phyloP scores from a whole-genome alignment of 2,113 vertebrate genomes.

The Psettodes erumei region DNA sequence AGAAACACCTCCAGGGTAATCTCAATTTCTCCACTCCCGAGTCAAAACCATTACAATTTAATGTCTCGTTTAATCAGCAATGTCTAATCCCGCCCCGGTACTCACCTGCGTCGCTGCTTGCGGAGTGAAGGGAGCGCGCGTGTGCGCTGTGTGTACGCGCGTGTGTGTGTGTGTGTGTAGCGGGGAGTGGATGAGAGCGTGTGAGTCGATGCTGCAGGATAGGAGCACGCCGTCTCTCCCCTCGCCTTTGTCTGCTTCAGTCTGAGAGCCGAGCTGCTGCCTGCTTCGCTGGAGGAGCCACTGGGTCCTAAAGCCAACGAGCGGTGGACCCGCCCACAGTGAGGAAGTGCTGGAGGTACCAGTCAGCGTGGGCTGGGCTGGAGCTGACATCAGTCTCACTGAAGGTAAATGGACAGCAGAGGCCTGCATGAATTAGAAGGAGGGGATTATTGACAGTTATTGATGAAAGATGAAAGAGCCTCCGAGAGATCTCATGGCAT shows the following conservation, averaged over 20 bases:
- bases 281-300: slow-evolving; percentile 60
- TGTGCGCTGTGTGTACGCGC: slow-evolving; percentile 28
- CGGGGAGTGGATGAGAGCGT: slow-evolving; percentile 41
- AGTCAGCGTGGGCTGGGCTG: slow-evolving; percentile 38
- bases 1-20: slow-evolving; percentile 8
- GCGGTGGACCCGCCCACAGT: slow-evolving; percentile 62
- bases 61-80: background rate
- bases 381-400: slow-evolving; percentile 24
- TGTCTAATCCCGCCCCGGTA: slow-evolving; percentile 43
- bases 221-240: slow-evolving; percentile 76
- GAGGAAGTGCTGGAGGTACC: slow-evolving; percentile 24
- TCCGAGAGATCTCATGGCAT: slow-evolving; percentile 1
- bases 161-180: slow-evolving; percentile 43
- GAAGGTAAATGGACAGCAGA: slow-evolving; percentile 5
- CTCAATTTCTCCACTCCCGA: background rate
- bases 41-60: background rate
- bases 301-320: slow-evolving; percentile 83
- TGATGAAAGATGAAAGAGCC: slow-evolving; percentile 22
- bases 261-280: slow-evolving; percentile 67
- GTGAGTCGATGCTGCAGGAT: slow-evolving; percentile 80
- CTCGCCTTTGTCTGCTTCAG: slow-evolving; percentile 80
- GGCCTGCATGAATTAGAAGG: too few species aligned
- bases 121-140: slow-evolving; percentile 72
- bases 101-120: slow-evolving; percentile 79
- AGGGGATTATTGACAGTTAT: background rate